A percentile compares a stretch with the other conserved stretches of the same genome.
phyloP scores from a whole-genome alignment of 1,140 invertebrate species.

The Diachasmimorpha longicaudata region DNA sequence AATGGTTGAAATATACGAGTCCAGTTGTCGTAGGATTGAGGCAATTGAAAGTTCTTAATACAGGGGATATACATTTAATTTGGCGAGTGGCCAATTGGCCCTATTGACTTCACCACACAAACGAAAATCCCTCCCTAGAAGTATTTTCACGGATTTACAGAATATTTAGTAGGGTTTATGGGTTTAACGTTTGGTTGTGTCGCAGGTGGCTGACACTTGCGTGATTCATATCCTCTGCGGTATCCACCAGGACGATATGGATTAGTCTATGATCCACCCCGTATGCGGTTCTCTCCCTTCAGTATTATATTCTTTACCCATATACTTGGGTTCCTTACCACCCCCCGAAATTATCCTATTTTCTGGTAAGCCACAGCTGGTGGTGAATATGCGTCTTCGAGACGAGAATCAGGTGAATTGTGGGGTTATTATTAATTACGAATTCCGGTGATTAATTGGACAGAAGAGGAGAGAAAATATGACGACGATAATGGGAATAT shows the following conservation, averaged over 20 bases:
- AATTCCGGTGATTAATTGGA: not conserved
- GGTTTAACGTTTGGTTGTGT: constrained; percentile 48
- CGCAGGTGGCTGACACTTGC: constrained; percentile 34
- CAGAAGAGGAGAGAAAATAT: no score
- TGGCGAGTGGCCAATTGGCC: constrained; percentile 56
- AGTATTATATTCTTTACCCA: constrained; percentile 3
- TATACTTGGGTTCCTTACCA: not conserved
- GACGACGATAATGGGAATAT: no score
- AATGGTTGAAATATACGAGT: not conserved
- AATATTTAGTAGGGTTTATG: constrained; percentile 55
- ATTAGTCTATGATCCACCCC: constrained; percentile 39
- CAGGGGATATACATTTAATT: constrained; percentile 58
- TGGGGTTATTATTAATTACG: not conserved
- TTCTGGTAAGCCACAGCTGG: not conserved
- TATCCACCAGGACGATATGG: constrained; percentile 33
- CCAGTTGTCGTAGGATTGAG: constrained; percentile 1
- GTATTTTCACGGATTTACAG: constrained; percentile 50
- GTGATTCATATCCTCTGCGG: constrained; percentile 49
- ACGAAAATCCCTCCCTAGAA: constrained; percentile 7
- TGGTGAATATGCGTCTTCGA: not conserved
- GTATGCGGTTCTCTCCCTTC: constrained; percentile 10
- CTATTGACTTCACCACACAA: constrained; percentile 43
- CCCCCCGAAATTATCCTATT: not conserved
- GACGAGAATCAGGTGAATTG: not conserved
- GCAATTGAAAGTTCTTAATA: constrained; percentile 28